Conservation (phyloP, 2,888 invertebrate genomes). For the Rhaphigaster nebulosa region DNA sequence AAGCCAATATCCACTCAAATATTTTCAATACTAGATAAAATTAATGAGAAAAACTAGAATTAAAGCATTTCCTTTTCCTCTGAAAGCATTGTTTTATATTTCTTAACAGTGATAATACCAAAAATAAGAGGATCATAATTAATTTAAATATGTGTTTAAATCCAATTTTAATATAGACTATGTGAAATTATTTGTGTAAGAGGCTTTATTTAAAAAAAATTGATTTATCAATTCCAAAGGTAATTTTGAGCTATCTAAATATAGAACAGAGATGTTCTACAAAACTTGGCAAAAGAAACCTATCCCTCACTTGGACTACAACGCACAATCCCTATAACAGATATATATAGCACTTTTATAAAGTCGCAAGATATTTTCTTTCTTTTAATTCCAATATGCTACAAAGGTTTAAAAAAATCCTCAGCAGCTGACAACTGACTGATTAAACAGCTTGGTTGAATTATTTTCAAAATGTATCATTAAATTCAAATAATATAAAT, state of each 20-base stretch:
- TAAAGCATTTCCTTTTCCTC: not conserved
- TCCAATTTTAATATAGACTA: too few relatives aligned
- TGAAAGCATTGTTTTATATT: not conserved
- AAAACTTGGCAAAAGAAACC: slow-evolving; percentile 56
- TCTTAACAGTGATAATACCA: not conserved
- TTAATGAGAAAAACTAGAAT: not conserved
- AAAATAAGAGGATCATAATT: not conserved
- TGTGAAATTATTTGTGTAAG: not conserved
- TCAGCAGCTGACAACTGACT: not conserved
- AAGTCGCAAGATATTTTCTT: not conserved
- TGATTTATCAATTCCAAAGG: slow-evolving; percentile 32
- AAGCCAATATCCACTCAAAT: not conserved
- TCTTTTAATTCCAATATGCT: not conserved
- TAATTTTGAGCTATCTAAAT: slow-evolving; percentile 55
- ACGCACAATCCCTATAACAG: slow-evolving; percentile 16
- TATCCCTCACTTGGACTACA: slow-evolving; percentile 44
- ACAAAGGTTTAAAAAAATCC: not conserved
- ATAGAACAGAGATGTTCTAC: slow-evolving; percentile 53
- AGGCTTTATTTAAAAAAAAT: not conserved
- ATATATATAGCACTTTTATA: slow-evolving; percentile 40
- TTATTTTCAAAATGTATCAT: not conserved
- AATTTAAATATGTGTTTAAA: not conserved
- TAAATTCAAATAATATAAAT: not conserved
- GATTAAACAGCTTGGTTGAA: not conserved
- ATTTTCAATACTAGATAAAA: not conserved